A percentile compares a stretch with the other conserved stretches of the same genome.
Conservation (phyloP, 2,888 invertebrate genomes). For the Limnephilus rhombicus region DNA sequence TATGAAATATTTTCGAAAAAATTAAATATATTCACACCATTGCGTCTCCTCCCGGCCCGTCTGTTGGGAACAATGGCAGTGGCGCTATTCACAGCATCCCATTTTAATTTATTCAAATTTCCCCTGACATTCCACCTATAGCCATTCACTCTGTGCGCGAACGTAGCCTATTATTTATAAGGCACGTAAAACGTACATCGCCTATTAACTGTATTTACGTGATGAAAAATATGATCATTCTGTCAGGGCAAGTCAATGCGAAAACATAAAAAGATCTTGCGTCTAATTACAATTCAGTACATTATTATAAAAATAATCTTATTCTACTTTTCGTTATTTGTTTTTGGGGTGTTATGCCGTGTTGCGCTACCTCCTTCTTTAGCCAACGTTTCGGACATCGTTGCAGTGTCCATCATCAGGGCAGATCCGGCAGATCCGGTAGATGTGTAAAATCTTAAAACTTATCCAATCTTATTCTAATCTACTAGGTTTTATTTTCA, state of each 20-base stretch:
- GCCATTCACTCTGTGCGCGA: slow-evolving; percentile 55
- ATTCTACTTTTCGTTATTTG: no score
- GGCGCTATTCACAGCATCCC: slow-evolving; percentile 70
- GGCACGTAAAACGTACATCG: slow-evolving; percentile 61
- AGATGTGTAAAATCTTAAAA: no score
- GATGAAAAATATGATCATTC: slow-evolving; percentile 46
- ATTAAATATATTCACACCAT: neutral
- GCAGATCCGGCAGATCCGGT: no score
- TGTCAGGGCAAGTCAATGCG: neutral
- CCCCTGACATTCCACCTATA: slow-evolving; percentile 77
- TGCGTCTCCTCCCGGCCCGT: slow-evolving; percentile 12
- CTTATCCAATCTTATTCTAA: no score
- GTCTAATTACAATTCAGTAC: no score
- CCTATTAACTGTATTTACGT: slow-evolving; percentile 60
- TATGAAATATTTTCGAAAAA: neutral
- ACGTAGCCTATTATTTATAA: slow-evolving; percentile 65
- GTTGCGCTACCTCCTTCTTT: no score
- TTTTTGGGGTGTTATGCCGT: no score
- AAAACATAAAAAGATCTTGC: neutral
- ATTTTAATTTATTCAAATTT: slow-evolving; percentile 80
- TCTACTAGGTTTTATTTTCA: no score
- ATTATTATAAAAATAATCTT: no score
- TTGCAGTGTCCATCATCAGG: no score
- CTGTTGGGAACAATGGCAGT: slow-evolving; percentile 38
- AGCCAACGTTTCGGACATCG: no score